These are phyloP conservation scores for Marronus borbonicus DNA, from an alignment of 2,888 invertebrate species.

Conservation along the genomic window DNA sequence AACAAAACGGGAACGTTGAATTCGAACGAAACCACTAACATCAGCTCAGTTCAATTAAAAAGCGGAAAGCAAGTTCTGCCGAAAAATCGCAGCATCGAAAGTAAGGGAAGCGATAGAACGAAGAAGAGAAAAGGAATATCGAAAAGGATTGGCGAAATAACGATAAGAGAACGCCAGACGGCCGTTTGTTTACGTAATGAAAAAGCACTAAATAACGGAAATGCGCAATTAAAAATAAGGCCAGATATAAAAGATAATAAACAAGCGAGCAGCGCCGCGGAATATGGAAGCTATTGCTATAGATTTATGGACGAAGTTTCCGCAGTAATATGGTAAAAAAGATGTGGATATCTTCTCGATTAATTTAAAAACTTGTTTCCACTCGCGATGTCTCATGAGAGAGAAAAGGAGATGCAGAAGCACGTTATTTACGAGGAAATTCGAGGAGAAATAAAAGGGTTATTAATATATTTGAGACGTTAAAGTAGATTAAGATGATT, in stretches of 20 bases:
- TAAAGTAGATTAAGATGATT: conserved; percentile 2
- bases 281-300: conserved; percentile 60
- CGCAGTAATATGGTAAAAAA: conserved; percentile 51
- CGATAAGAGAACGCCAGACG: conserved; percentile 55
- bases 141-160: conserved; percentile 49
- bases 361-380: conserved; percentile 50
- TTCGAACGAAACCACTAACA: not conserved
- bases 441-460: conserved; percentile 15
- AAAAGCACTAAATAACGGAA: conserved; percentile 61
- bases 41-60: not conserved
- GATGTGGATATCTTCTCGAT: conserved; percentile 51
- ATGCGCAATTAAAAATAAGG: conserved; percentile 61
- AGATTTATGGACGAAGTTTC: conserved; percentile 60
- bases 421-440: conserved; percentile 38
- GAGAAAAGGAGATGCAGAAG: not conserved
- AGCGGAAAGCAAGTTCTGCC: not conserved
- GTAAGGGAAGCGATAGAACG: not conserved
- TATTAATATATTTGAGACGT: conserved; percentile 1
- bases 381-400: conserved; percentile 23
- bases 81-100: not conserved
- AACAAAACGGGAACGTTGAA: too few species aligned
- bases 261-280: conserved; percentile 58
- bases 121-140: conserved; percentile 42
- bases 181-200: conserved; percentile 60
- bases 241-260: conserved; percentile 61